Evolutionary conservation across 2,113 vertebrate genomes (phyloP).

Genomic region (Agelaius phoeniceus): DNA sequence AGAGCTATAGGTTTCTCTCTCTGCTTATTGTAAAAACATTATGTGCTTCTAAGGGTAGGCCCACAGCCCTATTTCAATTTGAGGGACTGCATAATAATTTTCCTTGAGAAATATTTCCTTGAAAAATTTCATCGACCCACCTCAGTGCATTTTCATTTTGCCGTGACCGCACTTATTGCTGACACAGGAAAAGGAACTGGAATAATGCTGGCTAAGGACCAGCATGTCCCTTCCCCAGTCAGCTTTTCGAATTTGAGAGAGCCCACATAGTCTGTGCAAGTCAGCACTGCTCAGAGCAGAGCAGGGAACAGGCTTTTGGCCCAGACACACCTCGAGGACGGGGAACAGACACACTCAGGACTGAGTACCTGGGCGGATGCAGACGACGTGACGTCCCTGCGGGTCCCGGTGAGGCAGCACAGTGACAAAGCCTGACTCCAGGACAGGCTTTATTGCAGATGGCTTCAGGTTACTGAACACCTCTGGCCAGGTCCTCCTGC

Average conservation of each 20-base stretch:
- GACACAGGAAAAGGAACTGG: background rate
- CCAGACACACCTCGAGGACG: background rate
- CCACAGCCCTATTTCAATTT: background rate
- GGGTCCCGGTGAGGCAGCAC: slow-evolving; percentile 89
- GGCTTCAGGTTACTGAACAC: slow-evolving; percentile 92
- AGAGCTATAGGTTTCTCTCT: background rate
- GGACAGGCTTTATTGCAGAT: slow-evolving; percentile 87
- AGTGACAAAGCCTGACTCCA: slow-evolving; percentile 93
- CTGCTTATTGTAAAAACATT: background rate
- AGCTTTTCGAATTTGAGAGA: background rate
- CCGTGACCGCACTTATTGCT: background rate
- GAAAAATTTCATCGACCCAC: background rate
- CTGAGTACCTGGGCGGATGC: slow-evolving; percentile 87
- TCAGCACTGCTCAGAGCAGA: background rate
- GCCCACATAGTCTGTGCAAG: background rate
- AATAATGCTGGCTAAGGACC: background rate
- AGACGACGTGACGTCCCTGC: slow-evolving; percentile 90
- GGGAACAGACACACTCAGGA: background rate
- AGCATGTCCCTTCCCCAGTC: background rate
- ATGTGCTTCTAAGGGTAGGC: background rate
- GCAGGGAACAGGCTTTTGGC: background rate
- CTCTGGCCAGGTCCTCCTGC: slow-evolving; percentile 92
- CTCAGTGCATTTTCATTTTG: background rate
- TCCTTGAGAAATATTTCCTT: background rate
- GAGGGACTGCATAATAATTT: background rate